Percentiles rank a stretch among this genome's conserved stretches.
These are phyloP conservation scores for Anoplolepis gracilipes DNA, from an alignment of 1,140 invertebrate species.

Conservation along the genomic window DNA sequence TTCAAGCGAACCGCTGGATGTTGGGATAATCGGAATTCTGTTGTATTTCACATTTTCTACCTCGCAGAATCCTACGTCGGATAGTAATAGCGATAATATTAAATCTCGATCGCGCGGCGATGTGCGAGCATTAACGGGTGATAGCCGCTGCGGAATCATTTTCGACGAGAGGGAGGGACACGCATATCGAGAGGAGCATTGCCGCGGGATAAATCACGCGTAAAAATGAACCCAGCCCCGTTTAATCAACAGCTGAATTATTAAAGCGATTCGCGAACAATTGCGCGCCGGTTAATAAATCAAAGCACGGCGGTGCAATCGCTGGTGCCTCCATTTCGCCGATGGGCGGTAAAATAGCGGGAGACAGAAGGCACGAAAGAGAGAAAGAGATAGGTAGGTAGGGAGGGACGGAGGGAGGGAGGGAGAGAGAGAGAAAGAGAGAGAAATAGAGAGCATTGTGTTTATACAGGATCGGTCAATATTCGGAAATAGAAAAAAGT, in stretches of 20 bases:
- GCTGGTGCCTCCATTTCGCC: slow-evolving; percentile 64
- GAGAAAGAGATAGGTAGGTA: background rate
- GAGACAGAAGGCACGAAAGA: slow-evolving; percentile 9
- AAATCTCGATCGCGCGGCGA: slow-evolving; percentile 31
- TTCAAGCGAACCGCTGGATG: background rate
- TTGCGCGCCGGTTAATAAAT: slow-evolving; percentile 83
- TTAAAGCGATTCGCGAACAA: slow-evolving; percentile 82
- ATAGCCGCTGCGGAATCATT: slow-evolving; percentile 55
- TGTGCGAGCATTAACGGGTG: slow-evolving; percentile 60
- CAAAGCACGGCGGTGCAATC: slow-evolving; percentile 71
- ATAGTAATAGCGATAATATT: slow-evolving; percentile 31
- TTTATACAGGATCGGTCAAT: slow-evolving; percentile 63
- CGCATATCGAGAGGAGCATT: slow-evolving; percentile 49
- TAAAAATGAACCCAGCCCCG: slow-evolving; percentile 80
- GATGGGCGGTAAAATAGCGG: slow-evolving; percentile 60
- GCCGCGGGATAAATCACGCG: slow-evolving; percentile 79
- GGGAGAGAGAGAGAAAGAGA: slow-evolving; percentile 29
- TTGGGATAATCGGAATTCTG: slow-evolving; percentile 15
- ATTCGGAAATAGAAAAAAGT: slow-evolving; percentile 52
- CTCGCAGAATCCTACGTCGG: background rate
- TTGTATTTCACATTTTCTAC: slow-evolving; percentile 29
- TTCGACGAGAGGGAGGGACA: slow-evolving; percentile 52
- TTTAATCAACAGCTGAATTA: slow-evolving; percentile 85
- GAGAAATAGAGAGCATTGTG: slow-evolving; percentile 60
- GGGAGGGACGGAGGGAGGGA: background rate